Evolutionary conservation across 1,140 invertebrate genomes (phyloP).

Genomic region (Callitettix versicolor): DNA sequence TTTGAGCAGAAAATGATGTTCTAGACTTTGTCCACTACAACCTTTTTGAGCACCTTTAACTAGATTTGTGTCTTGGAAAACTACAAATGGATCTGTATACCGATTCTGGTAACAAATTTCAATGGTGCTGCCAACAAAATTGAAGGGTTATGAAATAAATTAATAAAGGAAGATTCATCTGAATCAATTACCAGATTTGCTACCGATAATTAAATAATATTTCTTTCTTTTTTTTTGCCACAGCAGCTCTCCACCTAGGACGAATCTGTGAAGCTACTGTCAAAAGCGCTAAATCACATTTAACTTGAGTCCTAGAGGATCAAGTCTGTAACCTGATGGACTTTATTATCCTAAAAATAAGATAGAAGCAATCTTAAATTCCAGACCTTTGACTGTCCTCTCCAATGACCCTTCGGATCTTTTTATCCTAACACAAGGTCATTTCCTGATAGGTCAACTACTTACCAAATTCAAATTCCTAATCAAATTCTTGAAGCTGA

Average conservation of each 20-base stretch:
- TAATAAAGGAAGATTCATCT: too few species aligned
- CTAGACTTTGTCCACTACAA: too few species aligned
- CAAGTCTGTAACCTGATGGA: neutral
- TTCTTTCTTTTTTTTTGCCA: neutral
- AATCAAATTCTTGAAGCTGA: conserved; percentile 12
- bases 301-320: neutral
- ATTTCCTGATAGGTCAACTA: conserved; percentile 32
- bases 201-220: too few species aligned
- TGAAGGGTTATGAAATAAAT: too few species aligned
- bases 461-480: too few species aligned
- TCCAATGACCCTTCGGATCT: conserved; percentile 27
- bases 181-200: too few species aligned
- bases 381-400: conserved; percentile 26
- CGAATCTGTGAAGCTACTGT: neutral
- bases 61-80: too few species aligned
- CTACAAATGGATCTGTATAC: too few species aligned
- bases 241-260: neutral
- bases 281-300: neutral
- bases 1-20: too few species aligned
- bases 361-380: conserved; percentile 24
- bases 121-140: too few species aligned
- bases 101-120: too few species aligned
- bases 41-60: too few species aligned
- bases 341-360: neutral
- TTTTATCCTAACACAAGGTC: conserved; percentile 29